These are phyloP conservation scores for Daubentonia madagascariensis DNA, from an alignment of 2,113 vertebrate genomes.

Conservation along the genomic window DNA sequence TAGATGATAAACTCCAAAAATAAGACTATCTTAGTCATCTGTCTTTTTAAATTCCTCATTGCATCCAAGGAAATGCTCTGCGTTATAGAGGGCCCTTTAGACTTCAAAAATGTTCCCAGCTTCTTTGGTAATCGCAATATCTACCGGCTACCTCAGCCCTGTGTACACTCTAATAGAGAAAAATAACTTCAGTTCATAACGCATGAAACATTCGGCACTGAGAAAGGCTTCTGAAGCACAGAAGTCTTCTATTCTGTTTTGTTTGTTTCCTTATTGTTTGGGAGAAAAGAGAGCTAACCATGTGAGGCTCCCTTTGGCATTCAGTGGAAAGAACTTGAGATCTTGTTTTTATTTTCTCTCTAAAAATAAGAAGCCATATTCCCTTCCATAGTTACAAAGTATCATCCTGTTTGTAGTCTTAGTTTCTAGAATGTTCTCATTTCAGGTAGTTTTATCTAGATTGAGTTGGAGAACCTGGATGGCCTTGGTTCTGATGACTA, in stretches of 20 bases:
- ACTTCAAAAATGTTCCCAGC: neutral
- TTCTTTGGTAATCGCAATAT: neutral
- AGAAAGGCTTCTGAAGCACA: neutral
- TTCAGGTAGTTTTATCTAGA: neutral
- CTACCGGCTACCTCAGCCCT: neutral
- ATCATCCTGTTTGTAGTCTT: neutral
- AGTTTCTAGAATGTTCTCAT: neutral
- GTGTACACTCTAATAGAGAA: constrained; percentile 1
- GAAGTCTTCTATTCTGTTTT: neutral
- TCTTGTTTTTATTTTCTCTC: neutral
- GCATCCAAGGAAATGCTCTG: neutral
- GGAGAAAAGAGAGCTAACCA: neutral
- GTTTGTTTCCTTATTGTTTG: neutral
- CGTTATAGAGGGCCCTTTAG: neutral
- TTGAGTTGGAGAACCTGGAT: neutral
- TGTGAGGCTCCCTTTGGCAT: neutral
- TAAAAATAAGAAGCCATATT: constrained; percentile 9
- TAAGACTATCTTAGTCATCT: constrained; percentile 1
- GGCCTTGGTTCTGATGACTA: neutral
- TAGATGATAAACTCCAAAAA: constrained; percentile 17
- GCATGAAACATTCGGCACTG: neutral
- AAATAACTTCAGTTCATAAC: neutral
- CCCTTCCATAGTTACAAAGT: neutral
- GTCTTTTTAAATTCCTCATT: neutral
- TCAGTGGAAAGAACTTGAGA: neutral